phyloP scores from a whole-genome alignment of 1,140 invertebrate genomes.

The Megalopta genalis region DNA sequence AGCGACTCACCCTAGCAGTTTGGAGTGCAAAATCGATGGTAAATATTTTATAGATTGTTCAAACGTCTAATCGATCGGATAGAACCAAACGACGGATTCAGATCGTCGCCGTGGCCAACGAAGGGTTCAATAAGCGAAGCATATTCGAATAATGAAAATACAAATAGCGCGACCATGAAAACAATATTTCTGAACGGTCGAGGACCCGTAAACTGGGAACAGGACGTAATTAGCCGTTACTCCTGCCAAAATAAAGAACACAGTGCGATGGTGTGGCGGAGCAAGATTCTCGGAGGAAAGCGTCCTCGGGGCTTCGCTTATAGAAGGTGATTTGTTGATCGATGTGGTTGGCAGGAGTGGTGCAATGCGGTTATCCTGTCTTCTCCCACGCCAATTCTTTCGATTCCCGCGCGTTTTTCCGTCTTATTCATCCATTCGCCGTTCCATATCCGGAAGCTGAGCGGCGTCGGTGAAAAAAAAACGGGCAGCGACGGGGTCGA shows the following conservation, averaged over 20 bases:
- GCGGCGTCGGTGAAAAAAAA: neutral
- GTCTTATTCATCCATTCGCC: slow-evolving; percentile 26
- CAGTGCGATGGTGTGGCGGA: neutral
- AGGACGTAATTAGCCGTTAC: slow-evolving; percentile 26
- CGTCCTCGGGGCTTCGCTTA: slow-evolving; percentile 21
- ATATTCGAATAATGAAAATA: too few relatives aligned
- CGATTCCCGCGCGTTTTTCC: slow-evolving; percentile 43
- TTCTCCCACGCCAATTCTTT: slow-evolving; percentile 10
- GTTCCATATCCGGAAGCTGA: slow-evolving; percentile 7
- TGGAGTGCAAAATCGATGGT: too few relatives aligned
- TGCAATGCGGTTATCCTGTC: slow-evolving; percentile 59
- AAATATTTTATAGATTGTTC: too few relatives aligned
- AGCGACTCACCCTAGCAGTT: too few relatives aligned
- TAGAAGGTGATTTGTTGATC: slow-evolving; percentile 69
- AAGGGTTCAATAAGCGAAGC: too few relatives aligned
- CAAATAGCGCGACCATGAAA: neutral
- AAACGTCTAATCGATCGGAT: too few relatives aligned
- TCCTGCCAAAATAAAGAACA: neutral
- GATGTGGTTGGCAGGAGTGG: slow-evolving; percentile 62
- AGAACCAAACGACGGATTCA: too few relatives aligned
- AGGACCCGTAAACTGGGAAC: neutral
- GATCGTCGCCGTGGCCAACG: too few relatives aligned
- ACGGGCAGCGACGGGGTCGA: slow-evolving; percentile 20
- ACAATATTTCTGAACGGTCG: neutral
- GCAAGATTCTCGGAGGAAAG: neutral